Evolutionary conservation across 2,888 invertebrate species (phyloP).

Genomic region (Philereme transversata): DNA sequence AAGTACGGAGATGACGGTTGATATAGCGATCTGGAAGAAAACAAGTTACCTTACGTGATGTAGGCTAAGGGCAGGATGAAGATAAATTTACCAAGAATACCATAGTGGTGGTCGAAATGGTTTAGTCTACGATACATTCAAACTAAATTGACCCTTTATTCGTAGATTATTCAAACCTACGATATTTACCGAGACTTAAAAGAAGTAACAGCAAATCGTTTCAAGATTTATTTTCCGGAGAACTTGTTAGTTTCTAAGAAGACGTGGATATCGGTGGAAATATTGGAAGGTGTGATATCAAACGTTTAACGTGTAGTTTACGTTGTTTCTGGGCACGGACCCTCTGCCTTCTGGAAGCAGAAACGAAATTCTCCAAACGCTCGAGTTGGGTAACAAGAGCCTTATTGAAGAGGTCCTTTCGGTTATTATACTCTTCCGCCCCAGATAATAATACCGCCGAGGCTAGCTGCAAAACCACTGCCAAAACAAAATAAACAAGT

Average conservation of each 20-base stretch:
- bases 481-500: neutral
- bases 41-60: no score
- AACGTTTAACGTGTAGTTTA: neutral
- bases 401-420: neutral
- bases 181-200: neutral
- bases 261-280: conserved; percentile 6
- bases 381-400: neutral
- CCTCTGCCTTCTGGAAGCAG: neutral
- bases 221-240: neutral
- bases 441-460: neutral
- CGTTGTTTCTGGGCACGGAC: neutral
- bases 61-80: no score
- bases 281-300: conserved; percentile 9
- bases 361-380: no score
- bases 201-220: neutral
- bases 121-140: no score
- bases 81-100: no score
- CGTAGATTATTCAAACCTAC: no score
- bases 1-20: no score
- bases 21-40: no score
- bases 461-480: conserved; percentile 9
- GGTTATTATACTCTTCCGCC: neutral
- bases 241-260: neutral
- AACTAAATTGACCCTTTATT: no score
- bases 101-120: no score